These are phyloP conservation scores for Tretioscincus oriximinensis DNA, from an alignment of 2,113 vertebrate species.

Conservation along the genomic window DNA sequence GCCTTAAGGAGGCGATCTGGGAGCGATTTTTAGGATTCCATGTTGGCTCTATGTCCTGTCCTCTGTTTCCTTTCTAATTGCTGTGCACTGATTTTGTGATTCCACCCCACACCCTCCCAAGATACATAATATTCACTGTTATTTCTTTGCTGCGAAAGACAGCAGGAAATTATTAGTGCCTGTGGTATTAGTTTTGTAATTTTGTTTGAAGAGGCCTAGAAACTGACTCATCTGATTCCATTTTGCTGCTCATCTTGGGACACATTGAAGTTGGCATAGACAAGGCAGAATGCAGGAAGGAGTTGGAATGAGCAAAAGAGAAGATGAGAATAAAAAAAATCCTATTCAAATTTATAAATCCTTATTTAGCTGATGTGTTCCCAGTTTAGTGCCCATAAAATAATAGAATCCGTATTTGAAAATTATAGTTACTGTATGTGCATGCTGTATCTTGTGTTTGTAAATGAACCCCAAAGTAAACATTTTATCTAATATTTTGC, in stretches of 20 bases:
- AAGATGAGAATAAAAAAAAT: background rate
- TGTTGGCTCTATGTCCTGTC: too few species aligned
- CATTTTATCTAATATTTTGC: slow-evolving; percentile 25
- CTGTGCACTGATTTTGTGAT: background rate
- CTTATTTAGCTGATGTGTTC: background rate
- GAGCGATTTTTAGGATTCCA: too few species aligned
- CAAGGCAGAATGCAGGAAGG: too few species aligned
- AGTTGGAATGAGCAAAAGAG: background rate
- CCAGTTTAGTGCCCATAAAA: background rate
- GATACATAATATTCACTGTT: background rate
- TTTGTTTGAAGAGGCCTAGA: too few species aligned
- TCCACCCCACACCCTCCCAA: background rate
- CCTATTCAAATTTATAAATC: background rate
- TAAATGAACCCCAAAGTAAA: slow-evolving; percentile 16
- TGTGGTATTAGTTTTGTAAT: background rate
- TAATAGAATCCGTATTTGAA: background rate
- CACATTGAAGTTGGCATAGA: background rate
- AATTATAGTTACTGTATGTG: too few species aligned
- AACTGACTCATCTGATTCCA: background rate
- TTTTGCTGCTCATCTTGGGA: background rate
- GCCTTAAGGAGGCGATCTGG: too few species aligned
- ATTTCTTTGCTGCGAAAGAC: too few species aligned
- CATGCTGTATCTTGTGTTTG: background rate
- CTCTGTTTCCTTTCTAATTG: too few species aligned
- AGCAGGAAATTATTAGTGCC: background rate